A percentile compares a stretch with the other conserved stretches of the same genome.
phyloP scores from a whole-genome alignment of 2,888 invertebrate genomes.

The Coelinius sp. region DNA sequence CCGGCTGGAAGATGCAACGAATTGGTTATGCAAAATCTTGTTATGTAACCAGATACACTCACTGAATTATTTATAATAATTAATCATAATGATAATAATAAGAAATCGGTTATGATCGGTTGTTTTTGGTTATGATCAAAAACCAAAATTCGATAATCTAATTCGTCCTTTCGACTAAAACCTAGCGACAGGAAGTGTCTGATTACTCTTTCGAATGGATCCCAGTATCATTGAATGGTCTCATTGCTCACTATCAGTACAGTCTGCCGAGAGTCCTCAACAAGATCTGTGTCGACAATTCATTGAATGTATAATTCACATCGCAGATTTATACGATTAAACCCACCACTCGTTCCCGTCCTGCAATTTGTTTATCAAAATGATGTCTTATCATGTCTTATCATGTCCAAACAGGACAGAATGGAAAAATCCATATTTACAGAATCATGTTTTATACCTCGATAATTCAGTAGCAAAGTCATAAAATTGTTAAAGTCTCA shows the following conservation, averaged over 20 bases:
- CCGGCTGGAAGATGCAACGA: not conserved
- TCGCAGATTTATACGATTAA: not conserved
- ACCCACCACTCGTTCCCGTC: not conserved
- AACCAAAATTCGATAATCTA: too few species aligned
- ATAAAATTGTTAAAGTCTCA: too few species aligned
- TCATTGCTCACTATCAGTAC: not conserved
- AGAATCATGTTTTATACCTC: too few species aligned
- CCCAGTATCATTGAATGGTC: not conserved
- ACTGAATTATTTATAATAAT: too few species aligned
- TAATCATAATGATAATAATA: too few species aligned
- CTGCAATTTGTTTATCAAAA: not conserved
- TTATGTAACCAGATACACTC: not conserved
- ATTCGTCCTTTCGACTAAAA: not conserved
- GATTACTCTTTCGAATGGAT: not conserved
- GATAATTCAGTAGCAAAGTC: too few species aligned
- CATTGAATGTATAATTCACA: not conserved
- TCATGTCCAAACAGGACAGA: too few species aligned
- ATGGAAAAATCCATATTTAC: too few species aligned
- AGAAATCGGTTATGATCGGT: too few species aligned
- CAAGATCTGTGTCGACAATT: not conserved
- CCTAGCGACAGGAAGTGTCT: not conserved
- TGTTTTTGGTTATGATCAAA: too few species aligned
- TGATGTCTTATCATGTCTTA: too few species aligned
- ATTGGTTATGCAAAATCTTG: constrained; percentile 10
- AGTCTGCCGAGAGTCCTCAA: not conserved